Base-by-base conservation (phyloP, 2,113 vertebrate species). In the Pollachius pollachius region DNA sequence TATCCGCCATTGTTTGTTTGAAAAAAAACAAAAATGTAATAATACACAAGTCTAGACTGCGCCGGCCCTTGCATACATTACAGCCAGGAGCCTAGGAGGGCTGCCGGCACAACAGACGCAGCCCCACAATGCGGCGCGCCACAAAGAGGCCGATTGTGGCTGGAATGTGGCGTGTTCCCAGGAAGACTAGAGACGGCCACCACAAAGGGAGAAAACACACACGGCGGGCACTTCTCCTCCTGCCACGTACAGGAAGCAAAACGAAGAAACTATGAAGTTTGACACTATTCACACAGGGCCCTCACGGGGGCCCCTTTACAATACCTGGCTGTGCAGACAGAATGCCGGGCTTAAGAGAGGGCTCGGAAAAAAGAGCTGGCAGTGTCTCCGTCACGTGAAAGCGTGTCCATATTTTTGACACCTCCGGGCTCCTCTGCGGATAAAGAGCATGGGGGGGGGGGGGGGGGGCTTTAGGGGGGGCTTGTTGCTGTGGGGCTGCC, bases 211-310 rank as follows among this genome's bases (percentile, higher is more conserved):
- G 41, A 48, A 91, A 92, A 92, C 85, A 88, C 87, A 89, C 89
- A 89, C 86, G 87, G 87, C 85, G 83, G 89, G 84, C 86, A 91
- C 88, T 89, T 92, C 88, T 91, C 91, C 89, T 92, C 83, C 84
- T 86, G 85, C 85, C 89, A 90, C 81, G 90, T 93, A 92, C 92
- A 92, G 92, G 92, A 94, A 94, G 90, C 89, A 85, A 92, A 92
- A 90, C 90, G 92, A 93, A 91, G 93, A 91, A 92, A 92, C 89
- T 89, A 92, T 92, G 90, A 92, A 92, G 92, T 93, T 92, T 93
- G 92, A 93, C 92, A 93, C 91, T 91, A 93, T 93, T 93, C 92
- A 93, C 82, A 93, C 81, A 89, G 87, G 82, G 87, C 81, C 85
- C 87, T 89, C 77, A 85, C 71, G 57, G 86, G 85, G 79, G 41